Percentiles rank a stretch among this genome's conserved stretches.
Conservation (phyloP, 2,888 invertebrate genomes). For the Serrognathus titanus region DNA sequence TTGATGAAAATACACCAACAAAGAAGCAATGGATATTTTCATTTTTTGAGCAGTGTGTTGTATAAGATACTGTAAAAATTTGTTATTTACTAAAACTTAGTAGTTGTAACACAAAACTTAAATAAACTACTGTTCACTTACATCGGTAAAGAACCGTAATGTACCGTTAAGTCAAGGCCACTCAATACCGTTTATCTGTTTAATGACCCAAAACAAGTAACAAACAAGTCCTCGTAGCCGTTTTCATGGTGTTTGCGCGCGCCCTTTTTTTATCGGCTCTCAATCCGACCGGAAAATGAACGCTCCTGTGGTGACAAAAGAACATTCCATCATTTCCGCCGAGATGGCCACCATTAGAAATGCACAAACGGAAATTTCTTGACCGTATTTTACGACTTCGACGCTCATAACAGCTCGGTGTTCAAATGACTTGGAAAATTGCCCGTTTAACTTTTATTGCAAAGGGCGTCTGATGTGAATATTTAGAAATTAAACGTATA, state of each 20-base stretch:
- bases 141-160: slow-evolving; percentile 40
- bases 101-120: no score
- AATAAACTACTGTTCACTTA: slow-evolving; percentile 24
- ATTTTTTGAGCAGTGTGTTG: no score
- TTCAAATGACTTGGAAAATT: slow-evolving; percentile 35
- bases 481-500: no score
- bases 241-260: slow-evolving; percentile 49
- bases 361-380: slow-evolving; percentile 46
- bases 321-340: slow-evolving; percentile 52
- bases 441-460: slow-evolving; percentile 16
- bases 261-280: slow-evolving; percentile 47
- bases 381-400: slow-evolving; percentile 34
- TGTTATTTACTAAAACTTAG: no score
- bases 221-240: slow-evolving; percentile 44
- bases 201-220: slow-evolving; percentile 50
- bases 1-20: no score
- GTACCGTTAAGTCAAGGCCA: slow-evolving; percentile 48
- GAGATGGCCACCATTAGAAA: slow-evolving; percentile 47
- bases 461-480: neutral
- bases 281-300: slow-evolving; percentile 54
- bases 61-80: no score
- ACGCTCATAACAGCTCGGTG: neutral
- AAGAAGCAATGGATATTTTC: no score
- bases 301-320: slow-evolving; percentile 52
- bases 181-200: slow-evolving; percentile 50